Evolutionary conservation across 2,797 vertebrate species (phyloP), one percentile per base, ranked within the genome.

Genomic region (Ctenochaetus hawaiiensis): DNA sequence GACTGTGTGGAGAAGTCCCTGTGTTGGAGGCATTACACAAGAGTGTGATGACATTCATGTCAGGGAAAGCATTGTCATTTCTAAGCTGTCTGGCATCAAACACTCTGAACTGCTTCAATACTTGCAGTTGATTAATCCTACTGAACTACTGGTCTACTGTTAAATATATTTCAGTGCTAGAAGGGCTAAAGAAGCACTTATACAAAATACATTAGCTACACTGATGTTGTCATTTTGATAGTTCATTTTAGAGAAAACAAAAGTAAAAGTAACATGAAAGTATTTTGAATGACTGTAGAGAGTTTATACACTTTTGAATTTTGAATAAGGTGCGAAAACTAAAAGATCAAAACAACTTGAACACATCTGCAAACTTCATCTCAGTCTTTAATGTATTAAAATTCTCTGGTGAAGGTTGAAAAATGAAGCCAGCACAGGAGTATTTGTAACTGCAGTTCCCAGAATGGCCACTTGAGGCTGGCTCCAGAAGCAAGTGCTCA

Each of bases 1-100:
- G 30, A 73, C 65, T 26, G 58, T n/a, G 48, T 49, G 16, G 59
- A 63, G 56, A 77, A 60, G 20, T 54, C 67, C n/a, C 6, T n/a
- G 22, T 41, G 45, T 14, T 61, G 57, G 69, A 83, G 56, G 81
- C 48, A 72, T 59, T 43, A 74, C 57, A 73, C 5, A 6, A 77
- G 43, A 69, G 64, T 49, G 6, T 17, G 20, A 60, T 56, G 12
- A 17, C 14, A 18, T 30, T 77, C 59, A 30, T 37, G 37, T 84
- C 64, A 78, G 67, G 5, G 2, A 48, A 44, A 61, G 14, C 73
- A 75, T 67, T 37, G 47, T 80, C 37, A 41, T 67, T 5, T 73
- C 54, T 39, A 30, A 16, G 17, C 16, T 14, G 44, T 37, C 61
- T 22, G 51, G 7, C 45, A 49, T 73, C 49, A 74, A 77, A 82